These are phyloP conservation scores for Pocillopora meandrina DNA, from an alignment of 92 coral and sea anemone genomes.

Conservation along the genomic window DNA sequence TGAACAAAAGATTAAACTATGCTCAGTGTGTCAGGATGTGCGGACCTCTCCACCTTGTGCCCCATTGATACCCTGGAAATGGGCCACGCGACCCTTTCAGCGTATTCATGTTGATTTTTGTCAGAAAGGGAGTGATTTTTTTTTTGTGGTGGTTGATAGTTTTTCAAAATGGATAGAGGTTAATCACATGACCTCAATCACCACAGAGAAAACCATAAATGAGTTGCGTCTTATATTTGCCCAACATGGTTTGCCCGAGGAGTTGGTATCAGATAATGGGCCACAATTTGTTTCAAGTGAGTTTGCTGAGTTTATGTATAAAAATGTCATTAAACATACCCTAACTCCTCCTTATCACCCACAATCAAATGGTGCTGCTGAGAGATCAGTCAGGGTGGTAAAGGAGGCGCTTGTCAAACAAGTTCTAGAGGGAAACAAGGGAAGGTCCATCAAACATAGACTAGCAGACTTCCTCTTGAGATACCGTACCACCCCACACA, in stretches of 20 bases:
- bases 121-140: slow-evolving; percentile 45
- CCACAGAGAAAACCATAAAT: slow-evolving; percentile 32
- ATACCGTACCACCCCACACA: neutral
- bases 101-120: slow-evolving; percentile 54
- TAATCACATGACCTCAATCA: slow-evolving; percentile 47
- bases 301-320: slow-evolving; percentile 32
- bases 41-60: no score
- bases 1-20: slow-evolving; percentile 33
- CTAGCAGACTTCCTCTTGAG: slow-evolving; percentile 15
- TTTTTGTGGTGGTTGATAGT: slow-evolving; percentile 44
- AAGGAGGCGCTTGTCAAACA: neutral
- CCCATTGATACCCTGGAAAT: no score
- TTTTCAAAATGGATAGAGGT: slow-evolving; percentile 57
- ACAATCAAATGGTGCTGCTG: slow-evolving; percentile 47
- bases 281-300: neutral
- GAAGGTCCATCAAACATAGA: slow-evolving; percentile 34
- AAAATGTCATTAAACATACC: slow-evolving; percentile 42
- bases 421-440: neutral
- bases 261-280: slow-evolving; percentile 58
- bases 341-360: slow-evolving; percentile 56
- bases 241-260: slow-evolving; percentile 55
- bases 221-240: slow-evolving; percentile 53
- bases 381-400: slow-evolving; percentile 35
- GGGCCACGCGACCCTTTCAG: neutral
- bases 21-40: slow-evolving; percentile 44